Conservation (phyloP, 2,888 invertebrate genomes). For the Hirudinaria manillensis region DNA sequence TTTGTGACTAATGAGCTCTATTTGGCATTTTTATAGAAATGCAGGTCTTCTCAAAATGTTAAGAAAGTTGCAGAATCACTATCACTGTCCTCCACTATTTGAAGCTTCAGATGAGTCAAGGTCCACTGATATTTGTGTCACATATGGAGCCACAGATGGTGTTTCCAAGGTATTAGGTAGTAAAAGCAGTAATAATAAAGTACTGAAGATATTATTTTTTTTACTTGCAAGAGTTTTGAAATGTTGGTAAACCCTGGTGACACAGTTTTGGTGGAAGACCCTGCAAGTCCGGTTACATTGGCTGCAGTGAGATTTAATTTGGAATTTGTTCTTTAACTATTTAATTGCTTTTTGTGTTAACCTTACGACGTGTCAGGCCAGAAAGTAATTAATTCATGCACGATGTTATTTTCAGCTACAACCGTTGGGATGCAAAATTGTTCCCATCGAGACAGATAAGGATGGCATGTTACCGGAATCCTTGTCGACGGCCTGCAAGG, state of each 20-base stretch:
- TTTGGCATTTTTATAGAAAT: neutral
- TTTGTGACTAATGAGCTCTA: too few relatives aligned
- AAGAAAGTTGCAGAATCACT: conserved; percentile 61
- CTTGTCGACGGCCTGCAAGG: neutral
- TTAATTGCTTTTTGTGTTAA: neutral
- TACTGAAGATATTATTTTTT: conserved; percentile 1
- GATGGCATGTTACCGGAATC: conserved; percentile 62
- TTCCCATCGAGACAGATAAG: conserved; percentile 66
- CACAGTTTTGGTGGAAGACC: conserved; percentile 66
- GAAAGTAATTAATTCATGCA: neutral
- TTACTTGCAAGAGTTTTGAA: conserved; percentile 60
- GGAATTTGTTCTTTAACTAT: neutral
- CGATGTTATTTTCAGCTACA: conserved; percentile 59
- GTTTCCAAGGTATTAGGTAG: conserved; percentile 61
- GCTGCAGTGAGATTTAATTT: conserved; percentile 42
- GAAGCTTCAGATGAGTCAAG: conserved; percentile 46
- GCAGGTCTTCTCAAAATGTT: conserved; percentile 55
- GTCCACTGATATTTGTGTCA: conserved; percentile 59
- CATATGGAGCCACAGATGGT: conserved; percentile 72
- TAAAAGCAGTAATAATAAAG: neutral
- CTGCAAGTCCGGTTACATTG: conserved; percentile 67
- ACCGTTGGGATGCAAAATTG: conserved; percentile 64
- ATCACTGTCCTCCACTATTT: conserved; percentile 66
- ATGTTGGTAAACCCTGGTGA: conserved; percentile 67
- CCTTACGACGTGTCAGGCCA: neutral